Conservation (phyloP, 2,888 invertebrate genomes). For the Cremastinae sp. region DNA sequence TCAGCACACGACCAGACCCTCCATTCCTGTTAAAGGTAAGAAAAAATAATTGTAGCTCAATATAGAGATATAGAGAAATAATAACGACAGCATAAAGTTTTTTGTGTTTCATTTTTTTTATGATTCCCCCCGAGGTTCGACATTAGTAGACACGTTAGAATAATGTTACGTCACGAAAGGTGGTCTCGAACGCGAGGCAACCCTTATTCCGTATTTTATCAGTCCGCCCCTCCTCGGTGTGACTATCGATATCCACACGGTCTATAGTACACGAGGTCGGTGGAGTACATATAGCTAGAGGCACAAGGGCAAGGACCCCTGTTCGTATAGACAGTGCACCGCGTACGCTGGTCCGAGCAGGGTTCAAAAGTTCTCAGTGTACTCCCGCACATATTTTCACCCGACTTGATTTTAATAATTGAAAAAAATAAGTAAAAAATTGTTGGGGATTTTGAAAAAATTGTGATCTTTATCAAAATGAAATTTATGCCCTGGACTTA, state of each 20-base stretch:
- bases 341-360: constrained; percentile 65
- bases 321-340: constrained; percentile 65
- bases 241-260: constrained; percentile 75
- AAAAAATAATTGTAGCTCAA: no score
- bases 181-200: constrained; percentile 29
- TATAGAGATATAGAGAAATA: no score
- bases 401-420: neutral
- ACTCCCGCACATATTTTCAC: constrained; percentile 45
- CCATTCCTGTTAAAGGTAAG: constrained; percentile 79
- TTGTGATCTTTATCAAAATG: no score
- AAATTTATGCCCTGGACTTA: constrained; percentile 72
- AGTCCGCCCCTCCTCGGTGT: constrained; percentile 50
- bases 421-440: neutral
- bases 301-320: constrained; percentile 78
- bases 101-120: neutral
- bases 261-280: constrained; percentile 49
- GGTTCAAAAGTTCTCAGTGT: constrained; percentile 56
- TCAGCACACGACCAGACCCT: constrained; percentile 78
- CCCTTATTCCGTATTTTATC: constrained; percentile 26
- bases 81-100: no score
- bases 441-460: constrained; percentile 2
- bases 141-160: neutral
- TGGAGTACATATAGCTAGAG: constrained; percentile 68
- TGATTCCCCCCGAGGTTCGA: no score
- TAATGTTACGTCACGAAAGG: constrained; percentile 6